These are phyloP conservation scores for Athene noctua DNA, from an alignment of 2,113 vertebrate species.

Conservation along the genomic window DNA sequence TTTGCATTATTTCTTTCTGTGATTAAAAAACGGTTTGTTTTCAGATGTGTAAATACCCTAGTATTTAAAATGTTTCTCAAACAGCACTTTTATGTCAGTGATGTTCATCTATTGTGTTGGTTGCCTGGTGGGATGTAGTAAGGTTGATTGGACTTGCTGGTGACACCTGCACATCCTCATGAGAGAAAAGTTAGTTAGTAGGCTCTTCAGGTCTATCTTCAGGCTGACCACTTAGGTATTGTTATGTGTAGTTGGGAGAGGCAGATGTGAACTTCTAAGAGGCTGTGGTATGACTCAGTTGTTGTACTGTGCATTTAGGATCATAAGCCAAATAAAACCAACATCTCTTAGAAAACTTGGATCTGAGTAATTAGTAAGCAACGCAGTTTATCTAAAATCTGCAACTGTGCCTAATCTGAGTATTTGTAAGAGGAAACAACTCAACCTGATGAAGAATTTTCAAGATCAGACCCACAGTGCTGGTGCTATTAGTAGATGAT, in stretches of 20 bases:
- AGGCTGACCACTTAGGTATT: background rate
- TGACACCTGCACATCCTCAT: background rate
- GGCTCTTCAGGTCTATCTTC: background rate
- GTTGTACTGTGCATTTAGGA: background rate
- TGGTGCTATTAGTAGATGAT: background rate
- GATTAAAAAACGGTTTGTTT: background rate
- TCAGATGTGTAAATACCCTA: background rate
- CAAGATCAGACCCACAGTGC: background rate
- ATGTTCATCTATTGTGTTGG: background rate
- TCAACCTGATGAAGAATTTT: background rate
- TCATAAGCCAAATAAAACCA: background rate
- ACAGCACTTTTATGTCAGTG: background rate
- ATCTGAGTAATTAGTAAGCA: background rate
- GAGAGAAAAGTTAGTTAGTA: background rate
- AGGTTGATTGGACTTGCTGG: background rate
- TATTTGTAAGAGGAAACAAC: constrained; percentile 9
- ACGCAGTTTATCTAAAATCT: background rate
- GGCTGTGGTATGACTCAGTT: background rate
- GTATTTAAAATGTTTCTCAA: background rate
- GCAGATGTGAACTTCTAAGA: background rate
- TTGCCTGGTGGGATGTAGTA: background rate
- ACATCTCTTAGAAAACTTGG: background rate
- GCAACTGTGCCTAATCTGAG: background rate
- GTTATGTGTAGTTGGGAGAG: background rate
- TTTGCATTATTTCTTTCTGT: background rate